Evolutionary conservation across 2,113 vertebrate species (phyloP), one percentile per base, ranked within the genome.

Genomic region (Bufo bufo): DNA sequence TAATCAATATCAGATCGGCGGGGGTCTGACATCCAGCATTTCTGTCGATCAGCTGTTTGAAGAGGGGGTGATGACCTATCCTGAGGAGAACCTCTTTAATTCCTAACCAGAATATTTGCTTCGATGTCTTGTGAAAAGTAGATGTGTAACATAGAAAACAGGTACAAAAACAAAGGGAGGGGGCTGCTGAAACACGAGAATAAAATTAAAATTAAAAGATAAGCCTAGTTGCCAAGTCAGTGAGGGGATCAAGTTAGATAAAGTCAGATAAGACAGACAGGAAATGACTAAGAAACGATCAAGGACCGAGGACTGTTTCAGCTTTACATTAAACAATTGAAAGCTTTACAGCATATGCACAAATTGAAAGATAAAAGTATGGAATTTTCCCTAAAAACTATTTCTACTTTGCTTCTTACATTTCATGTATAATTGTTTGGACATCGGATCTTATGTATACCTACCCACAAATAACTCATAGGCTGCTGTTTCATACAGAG

Each of bases 211-310:
- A 78, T n/a, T 54, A 86, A 79, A 82, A 82, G 79, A 63, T 82
- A 82, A 82, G 66, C 66, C 69, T 75, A 81, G 78, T 52, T 87
- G 66, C 79, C 69, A 87, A 87, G 79, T 82, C 74, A 87, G 52
- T 63, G 56, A 82, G 82, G 66, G 69, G 86, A 82, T 87, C 78
- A 61, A 75, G 20, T 58, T 87, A 50, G 86, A 87, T 87, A 87
- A 87, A 75, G 82, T 87, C 78, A 75, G 86, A 63, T 82, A 33
- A 77, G 85, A 86, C 85, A 87, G 86, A 43, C 54, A 82, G 79
- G 86, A 87, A 87, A 82, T 87, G 69, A 74, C 66, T 61, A 74
- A 75, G 69, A 19, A 81, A 87, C 66, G 23, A 58, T 87, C 85
- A 71, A 58, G 61, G 52, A 69, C 58, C 77, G 20, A 59, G 7